A percentile compares a stretch with the other conserved stretches of the same genome.
Conservation (phyloP, 2,113 vertebrate species). For the Balaenoptera acutorostrata region DNA sequence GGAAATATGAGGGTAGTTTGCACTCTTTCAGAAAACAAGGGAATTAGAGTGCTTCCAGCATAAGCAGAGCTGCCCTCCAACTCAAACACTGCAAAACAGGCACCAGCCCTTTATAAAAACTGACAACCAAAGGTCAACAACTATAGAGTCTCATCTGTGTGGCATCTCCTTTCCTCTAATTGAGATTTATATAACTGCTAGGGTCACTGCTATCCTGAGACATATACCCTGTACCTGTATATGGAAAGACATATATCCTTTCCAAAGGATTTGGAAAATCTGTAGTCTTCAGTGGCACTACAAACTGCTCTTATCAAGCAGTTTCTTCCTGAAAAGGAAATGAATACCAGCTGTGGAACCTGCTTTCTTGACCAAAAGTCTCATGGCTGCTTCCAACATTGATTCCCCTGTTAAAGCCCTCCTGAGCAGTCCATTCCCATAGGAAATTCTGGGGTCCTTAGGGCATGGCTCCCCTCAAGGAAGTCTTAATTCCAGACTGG, state of each 20-base stretch:
- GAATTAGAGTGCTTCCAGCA: background rate
- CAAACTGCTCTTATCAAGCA: background rate
- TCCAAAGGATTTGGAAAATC: background rate
- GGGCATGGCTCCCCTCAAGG: background rate
- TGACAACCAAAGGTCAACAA: background rate
- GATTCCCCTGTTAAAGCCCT: background rate
- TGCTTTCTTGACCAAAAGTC: background rate
- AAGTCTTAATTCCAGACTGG: background rate
- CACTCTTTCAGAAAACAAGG: background rate
- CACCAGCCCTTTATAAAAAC: background rate
- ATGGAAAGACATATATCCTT: no score
- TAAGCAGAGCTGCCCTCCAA: background rate
- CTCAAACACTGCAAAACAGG: background rate
- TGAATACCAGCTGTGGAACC: background rate
- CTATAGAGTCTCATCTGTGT: no score
- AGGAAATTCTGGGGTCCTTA: background rate
- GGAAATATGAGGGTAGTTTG: background rate
- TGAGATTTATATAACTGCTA: background rate
- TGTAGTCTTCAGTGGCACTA: background rate
- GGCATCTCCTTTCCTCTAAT: background rate
- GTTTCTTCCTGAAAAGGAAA: background rate
- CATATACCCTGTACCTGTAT: accelerated
- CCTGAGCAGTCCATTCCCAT: no score
- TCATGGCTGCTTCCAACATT: background rate
- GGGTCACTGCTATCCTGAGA: background rate